Evolutionary conservation across 2,888 invertebrate species (phyloP).

Genomic region (Ectemnius continuus): DNA sequence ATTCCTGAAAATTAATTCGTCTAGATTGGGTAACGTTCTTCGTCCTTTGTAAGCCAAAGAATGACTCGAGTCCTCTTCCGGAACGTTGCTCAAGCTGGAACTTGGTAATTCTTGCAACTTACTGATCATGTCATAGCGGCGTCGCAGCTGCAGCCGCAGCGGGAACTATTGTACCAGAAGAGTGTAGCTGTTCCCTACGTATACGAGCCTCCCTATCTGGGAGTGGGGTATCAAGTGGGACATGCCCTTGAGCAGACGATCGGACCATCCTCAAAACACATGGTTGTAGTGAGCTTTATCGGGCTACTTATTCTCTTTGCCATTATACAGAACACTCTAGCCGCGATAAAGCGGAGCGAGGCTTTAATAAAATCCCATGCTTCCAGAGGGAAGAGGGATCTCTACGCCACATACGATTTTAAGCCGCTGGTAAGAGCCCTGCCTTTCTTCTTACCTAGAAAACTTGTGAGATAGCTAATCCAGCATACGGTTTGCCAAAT

Average conservation of each 20-base stretch:
- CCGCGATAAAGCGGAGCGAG: conserved; percentile 68
- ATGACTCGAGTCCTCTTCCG: no score
- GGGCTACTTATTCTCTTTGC: conserved; percentile 74
- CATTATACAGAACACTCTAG: conserved; percentile 73
- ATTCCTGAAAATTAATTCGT: no score
- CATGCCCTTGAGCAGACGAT: conserved; percentile 54
- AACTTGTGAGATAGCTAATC: no score
- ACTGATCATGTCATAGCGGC: conserved; percentile 25
- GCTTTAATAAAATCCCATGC: conserved; percentile 68
- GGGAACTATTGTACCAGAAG: conserved; percentile 40
- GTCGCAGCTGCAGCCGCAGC: conserved; percentile 27
- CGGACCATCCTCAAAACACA: conserved; percentile 69
- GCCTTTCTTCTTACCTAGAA: no score
- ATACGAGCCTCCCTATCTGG: conserved; percentile 48
- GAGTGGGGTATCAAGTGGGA: conserved; percentile 53
- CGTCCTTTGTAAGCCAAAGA: no score
- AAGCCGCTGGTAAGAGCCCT: conserved; percentile 56
- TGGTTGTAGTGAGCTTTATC: conserved; percentile 74
- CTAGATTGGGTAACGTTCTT: no score
- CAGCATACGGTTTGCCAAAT: background rate
- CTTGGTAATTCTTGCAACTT: background rate
- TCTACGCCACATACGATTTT: conserved; percentile 55
- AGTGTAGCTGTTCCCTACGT: conserved; percentile 53
- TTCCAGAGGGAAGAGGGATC: conserved; percentile 68
- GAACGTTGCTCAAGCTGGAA: no score